These are phyloP conservation scores for Brachionus asplanchnoidis DNA, from an alignment of 1,140 invertebrate genomes.

Conservation along the genomic window DNA sequence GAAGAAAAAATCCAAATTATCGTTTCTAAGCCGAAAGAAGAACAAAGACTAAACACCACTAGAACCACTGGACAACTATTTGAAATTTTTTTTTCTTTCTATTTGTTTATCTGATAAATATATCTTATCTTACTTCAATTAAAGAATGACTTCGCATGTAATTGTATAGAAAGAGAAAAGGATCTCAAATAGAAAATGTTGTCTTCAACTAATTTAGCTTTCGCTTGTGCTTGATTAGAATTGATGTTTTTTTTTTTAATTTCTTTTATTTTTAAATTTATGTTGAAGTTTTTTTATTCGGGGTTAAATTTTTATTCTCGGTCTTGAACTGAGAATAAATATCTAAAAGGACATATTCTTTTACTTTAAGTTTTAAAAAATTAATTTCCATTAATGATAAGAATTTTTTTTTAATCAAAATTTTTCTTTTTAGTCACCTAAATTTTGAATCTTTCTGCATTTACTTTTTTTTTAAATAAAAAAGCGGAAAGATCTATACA, in stretches of 20 bases:
- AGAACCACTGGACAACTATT: background rate
- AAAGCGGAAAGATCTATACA: background rate
- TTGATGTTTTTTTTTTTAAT: slow-evolving; percentile 6
- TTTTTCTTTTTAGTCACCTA: background rate
- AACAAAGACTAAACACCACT: slow-evolving; percentile 29
- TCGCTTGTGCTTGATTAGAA: background rate
- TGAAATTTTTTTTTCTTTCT: slow-evolving; percentile 36
- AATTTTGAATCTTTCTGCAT: background rate
- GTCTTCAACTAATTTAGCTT: background rate
- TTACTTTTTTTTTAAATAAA: background rate
- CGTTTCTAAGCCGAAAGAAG: slow-evolving; percentile 38
- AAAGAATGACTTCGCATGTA: background rate
- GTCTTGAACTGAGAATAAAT: background rate
- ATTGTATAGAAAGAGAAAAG: slow-evolving; percentile 39
- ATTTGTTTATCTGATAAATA: slow-evolving; percentile 6
- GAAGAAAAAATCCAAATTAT: slow-evolving; percentile 40
- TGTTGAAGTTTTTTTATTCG: slow-evolving; percentile 2
- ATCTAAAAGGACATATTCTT: background rate
- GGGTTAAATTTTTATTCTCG: background rate
- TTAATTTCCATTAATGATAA: background rate
- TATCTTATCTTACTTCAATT: slow-evolving; percentile 3
- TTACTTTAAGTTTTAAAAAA: background rate
- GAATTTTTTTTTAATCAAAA: background rate
- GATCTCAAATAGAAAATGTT: background rate
- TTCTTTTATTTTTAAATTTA: slow-evolving; percentile 1